Percentiles rank a stretch among this genome's conserved stretches.
Evolutionary conservation across 1,140 invertebrate genomes (phyloP).

Genomic region (Conopomorpha cramerella): DNA sequence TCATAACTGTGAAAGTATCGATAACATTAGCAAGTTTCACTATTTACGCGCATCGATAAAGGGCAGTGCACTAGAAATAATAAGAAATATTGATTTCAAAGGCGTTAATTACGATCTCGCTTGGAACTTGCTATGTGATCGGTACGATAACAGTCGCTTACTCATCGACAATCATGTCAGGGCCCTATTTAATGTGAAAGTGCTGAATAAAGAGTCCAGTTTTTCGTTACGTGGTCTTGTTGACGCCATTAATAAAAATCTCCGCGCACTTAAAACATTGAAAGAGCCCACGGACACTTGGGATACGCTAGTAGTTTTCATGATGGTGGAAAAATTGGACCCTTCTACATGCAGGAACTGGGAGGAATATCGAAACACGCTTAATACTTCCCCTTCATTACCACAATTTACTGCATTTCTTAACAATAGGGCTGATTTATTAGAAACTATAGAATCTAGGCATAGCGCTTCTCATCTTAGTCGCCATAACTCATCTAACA

Average conservation of each 20-base stretch:
- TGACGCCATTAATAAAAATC: slow-evolving; percentile 3
- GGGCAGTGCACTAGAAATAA: slow-evolving; percentile 13
- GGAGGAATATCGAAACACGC: slow-evolving; percentile 2
- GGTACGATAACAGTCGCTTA: slow-evolving; percentile 7
- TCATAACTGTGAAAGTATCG: slow-evolving; percentile 13
- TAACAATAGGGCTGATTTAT: slow-evolving; percentile 2
- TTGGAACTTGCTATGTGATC: slow-evolving; percentile 8
- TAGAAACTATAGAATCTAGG: slow-evolving; percentile 2
- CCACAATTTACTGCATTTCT: not conserved
- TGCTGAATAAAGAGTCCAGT: slow-evolving; percentile 2
- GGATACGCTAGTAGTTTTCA: slow-evolving; percentile 3
- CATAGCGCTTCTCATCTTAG: not conserved
- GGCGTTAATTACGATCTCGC: slow-evolving; percentile 7
- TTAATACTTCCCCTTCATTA: not conserved
- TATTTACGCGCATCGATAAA: slow-evolving; percentile 13
- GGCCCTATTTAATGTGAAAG: slow-evolving; percentile 4
- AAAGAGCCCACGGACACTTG: slow-evolving; percentile 3
- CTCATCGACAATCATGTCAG: slow-evolving; percentile 8
- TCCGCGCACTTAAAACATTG: not conserved
- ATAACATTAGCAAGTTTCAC: slow-evolving; percentile 12
- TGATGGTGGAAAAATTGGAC: slow-evolving; percentile 2
- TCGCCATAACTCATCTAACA: no score
- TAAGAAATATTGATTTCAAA: slow-evolving; percentile 16
- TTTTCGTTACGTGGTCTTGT: not conserved
- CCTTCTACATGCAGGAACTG: not conserved